Evolutionary conservation across 2,888 invertebrate genomes (phyloP).

Genomic region (Odontocolon sp.): DNA sequence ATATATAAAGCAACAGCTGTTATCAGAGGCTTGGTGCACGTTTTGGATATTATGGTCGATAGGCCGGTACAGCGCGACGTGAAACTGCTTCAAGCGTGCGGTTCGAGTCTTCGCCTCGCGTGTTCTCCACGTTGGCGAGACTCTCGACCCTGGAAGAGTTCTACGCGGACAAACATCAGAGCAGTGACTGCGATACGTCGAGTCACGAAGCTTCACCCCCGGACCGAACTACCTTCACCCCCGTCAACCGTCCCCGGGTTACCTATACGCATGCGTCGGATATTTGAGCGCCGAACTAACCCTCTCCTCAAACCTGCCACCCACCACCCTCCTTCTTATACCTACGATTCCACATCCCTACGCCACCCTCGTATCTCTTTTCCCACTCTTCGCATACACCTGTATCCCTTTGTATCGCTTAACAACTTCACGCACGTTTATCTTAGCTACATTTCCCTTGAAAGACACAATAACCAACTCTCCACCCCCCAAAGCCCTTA

Average conservation of each 20-base stretch:
- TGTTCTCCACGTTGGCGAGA: constrained; percentile 54
- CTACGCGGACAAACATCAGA: constrained; percentile 80
- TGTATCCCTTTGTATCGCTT: too few species aligned
- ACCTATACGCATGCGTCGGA: constrained; percentile 61
- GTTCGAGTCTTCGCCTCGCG: constrained; percentile 45
- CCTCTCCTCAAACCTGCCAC: constrained; percentile 20
- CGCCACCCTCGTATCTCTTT: constrained; percentile 1
- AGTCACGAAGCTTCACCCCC: constrained; percentile 58
- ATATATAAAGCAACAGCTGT: too few species aligned
- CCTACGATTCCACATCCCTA: not conserved
- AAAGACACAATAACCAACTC: too few species aligned
- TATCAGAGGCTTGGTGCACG: too few species aligned
- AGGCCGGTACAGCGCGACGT: too few species aligned
- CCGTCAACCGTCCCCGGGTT: constrained; percentile 24
- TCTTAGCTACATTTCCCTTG: too few species aligned
- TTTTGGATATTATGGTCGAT: too few species aligned
- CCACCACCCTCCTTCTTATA: constrained; percentile 16
- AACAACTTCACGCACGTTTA: too few species aligned
- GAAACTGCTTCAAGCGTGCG: too few species aligned
- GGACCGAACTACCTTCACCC: constrained; percentile 43
- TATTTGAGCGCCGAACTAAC: constrained; percentile 62
- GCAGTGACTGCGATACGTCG: constrained; percentile 79
- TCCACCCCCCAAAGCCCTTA: too few species aligned
- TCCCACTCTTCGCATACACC: not conserved
- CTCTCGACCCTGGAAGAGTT: constrained; percentile 50